A percentile compares a stretch with the other conserved stretches of the same genome.
Conservation (phyloP, 2,888 invertebrate species). For the Lasioglossum calceatum region DNA sequence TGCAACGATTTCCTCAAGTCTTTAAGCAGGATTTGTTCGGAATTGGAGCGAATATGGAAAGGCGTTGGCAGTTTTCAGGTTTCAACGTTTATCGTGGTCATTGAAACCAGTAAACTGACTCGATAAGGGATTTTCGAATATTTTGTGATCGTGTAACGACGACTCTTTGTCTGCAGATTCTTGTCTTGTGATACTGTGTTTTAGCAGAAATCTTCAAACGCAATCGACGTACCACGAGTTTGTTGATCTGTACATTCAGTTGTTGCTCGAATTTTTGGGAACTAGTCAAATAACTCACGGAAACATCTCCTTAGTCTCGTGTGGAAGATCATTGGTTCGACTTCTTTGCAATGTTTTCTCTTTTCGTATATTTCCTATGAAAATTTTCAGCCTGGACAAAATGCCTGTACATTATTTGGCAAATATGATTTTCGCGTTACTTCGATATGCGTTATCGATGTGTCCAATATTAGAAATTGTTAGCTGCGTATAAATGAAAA, state of each 20-base stretch:
- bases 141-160: slow-evolving; percentile 24
- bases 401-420: background rate
- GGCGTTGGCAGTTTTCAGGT: slow-evolving; percentile 94
- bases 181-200: slow-evolving; percentile 44
- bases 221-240: slow-evolving; percentile 9
- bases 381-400: background rate
- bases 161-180: slow-evolving; percentile 27
- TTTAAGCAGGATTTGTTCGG: slow-evolving; percentile 92
- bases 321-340: background rate
- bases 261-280: background rate
- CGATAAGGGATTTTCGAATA: slow-evolving; percentile 36
- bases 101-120: slow-evolving; percentile 60
- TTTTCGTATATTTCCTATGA: background rate
- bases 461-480: background rate
- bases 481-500: background rate
- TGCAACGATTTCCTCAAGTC: slow-evolving; percentile 91
- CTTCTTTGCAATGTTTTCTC: background rate
- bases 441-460: background rate
- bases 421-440: background rate
- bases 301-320: background rate
- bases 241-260: slow-evolving; percentile 27
- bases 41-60: slow-evolving; percentile 94
- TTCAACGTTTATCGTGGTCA: slow-evolving; percentile 84
- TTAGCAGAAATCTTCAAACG: slow-evolving; percentile 15
- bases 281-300: background rate